Evolutionary conservation across 2,797 vertebrate genomes (phyloP).

Genomic region (Lepilemur ruficaudatus): DNA sequence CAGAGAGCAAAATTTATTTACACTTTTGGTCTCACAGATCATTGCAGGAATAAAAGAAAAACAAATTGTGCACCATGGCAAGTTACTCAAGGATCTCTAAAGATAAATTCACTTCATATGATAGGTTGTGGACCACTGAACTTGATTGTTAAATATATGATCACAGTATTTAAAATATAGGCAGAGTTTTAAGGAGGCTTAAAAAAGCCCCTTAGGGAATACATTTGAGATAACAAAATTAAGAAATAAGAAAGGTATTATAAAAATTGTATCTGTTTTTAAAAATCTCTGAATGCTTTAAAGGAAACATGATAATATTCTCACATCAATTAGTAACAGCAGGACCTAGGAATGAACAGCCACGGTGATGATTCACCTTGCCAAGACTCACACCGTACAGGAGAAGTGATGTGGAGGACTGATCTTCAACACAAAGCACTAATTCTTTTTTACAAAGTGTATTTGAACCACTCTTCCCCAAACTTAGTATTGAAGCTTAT

Average conservation of each 20-base stretch:
- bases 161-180: neutral
- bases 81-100: neutral
- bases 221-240: neutral
- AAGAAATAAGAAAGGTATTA: neutral
- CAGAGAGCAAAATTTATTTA: neutral
- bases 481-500: no score
- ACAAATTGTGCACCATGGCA: fast-evolving
- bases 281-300: neutral
- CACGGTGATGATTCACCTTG: fast-evolving
- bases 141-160: neutral
- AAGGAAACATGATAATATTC: neutral
- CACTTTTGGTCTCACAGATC: neutral
- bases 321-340: neutral
- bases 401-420: fast-evolving
- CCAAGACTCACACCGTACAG: neutral
- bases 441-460: neutral
- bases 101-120: neutral
- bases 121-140: no score
- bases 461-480: neutral
- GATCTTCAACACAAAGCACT: neutral
- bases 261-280: neutral
- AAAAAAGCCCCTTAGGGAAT: neutral
- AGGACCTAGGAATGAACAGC: neutral
- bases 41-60: neutral
- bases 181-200: neutral